Evolutionary conservation across 1,140 invertebrate species (phyloP).

Genomic region (Drosophila gunungcola): DNA sequence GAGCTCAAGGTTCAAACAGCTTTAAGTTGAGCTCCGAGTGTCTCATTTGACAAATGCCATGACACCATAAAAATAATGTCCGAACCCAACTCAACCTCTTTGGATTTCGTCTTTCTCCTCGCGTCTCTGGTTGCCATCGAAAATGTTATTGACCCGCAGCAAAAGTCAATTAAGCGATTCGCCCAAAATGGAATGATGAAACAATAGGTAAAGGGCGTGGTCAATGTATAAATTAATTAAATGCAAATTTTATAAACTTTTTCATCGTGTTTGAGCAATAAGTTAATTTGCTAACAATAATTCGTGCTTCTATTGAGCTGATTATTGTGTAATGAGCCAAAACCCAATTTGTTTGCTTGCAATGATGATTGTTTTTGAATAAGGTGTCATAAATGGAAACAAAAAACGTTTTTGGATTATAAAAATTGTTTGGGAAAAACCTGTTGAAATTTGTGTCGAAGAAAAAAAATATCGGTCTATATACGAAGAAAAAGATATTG

Average conservation of each 20-base stretch:
- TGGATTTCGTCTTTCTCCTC: slow-evolving; percentile 2
- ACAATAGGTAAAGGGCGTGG: slow-evolving; percentile 27
- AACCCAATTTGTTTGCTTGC: neutral
- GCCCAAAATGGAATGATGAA: slow-evolving; percentile 56
- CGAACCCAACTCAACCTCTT: slow-evolving; percentile 36
- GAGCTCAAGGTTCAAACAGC: neutral
- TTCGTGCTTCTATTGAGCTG: slow-evolving; percentile 4
- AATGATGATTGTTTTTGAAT: slow-evolving; percentile 7
- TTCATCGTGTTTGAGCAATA: slow-evolving; percentile 5
- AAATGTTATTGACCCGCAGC: slow-evolving; percentile 66
- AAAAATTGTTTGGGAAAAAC: slow-evolving; percentile 6
- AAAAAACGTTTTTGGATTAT: neutral
- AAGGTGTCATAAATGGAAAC: neutral
- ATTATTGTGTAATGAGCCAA: slow-evolving; percentile 20
- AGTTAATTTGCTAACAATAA: slow-evolving; percentile 22
- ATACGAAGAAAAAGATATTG: no score
- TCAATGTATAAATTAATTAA: slow-evolving; percentile 15
- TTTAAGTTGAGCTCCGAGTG: slow-evolving; percentile 23
- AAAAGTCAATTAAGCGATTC: slow-evolving; percentile 57
- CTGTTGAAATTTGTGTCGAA: neutral
- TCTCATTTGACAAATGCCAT: slow-evolving; percentile 57
- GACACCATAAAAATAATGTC: slow-evolving; percentile 34
- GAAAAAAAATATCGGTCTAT: no score
- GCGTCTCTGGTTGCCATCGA: neutral
- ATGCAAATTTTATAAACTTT: slow-evolving; percentile 18